Base-by-base conservation (phyloP, 2,888 invertebrate species). In the Caenorhabditis sinica region DNA sequence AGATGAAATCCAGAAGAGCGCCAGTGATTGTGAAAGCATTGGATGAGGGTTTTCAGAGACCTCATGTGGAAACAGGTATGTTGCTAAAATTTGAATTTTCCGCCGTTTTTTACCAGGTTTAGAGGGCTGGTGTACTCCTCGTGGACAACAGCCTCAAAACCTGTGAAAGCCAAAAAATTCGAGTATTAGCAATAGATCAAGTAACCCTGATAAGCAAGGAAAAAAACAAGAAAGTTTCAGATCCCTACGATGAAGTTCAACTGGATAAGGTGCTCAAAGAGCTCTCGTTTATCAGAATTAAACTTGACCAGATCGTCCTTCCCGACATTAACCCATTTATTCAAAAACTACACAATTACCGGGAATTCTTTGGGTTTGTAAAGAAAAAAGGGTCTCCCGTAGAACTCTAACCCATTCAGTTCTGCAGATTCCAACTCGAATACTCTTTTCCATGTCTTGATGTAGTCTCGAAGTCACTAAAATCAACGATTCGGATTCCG, bases 371-470 rank as follows among this genome's bases (percentile, higher is more conserved):
- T 33, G 82, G 82, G 74, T 82, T n/a, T 0, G 49, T 20, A n/a
- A n/a, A n/a, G n/a, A n/a, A n/a, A n/a, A n/a, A n/a, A n/a, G n/a
- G n/a, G n/a, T n/a, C n/a, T n/a, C n/a, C n/a, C n/a, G n/a, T n/a
- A n/a, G n/a, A n/a, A n/a, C n/a, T n/a, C 66, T 68, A 43, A 63
- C 8, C 49, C 49, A 61, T 49, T 17, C 53, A 28, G 3, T 56
- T 33, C 74, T 75, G 20, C 66, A 85, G 87, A 75, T 87, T 85
- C 71, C 81, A 75, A 36, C 71, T 87, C 1, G 82, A 85, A 82
- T 87, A 87, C 81, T 68, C 86, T 5, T 87, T 87, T 36, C 87
- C 87, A n/a, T 87, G 84, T 23, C 82, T 85, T 5, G 84, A 84
- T 11, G 74, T 49, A 13, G 87, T 87, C 36, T 87, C 87, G 8